Evolutionary conservation across 2,113 vertebrate genomes (phyloP), one percentile per base, ranked within the genome.

Genomic region (Gopherus evgoodei): DNA sequence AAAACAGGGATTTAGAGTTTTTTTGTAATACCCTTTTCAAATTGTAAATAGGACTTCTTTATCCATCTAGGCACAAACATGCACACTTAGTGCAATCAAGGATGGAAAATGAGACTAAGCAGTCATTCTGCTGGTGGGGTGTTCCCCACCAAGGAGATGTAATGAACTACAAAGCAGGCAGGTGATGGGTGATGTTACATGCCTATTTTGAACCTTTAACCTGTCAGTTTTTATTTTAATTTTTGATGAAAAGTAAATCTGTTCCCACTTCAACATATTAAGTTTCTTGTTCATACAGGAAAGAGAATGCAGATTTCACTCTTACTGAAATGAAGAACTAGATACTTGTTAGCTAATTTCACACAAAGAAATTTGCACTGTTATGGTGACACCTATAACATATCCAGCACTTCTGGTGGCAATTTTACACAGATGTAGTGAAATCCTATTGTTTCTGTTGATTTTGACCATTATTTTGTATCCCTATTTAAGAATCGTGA

Each of bases 1-100:
- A 62, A 94, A 97, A 83, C 95, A 87, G 72, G 52, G 88, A 96
- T 96, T 96, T 96, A 91, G 96, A 93, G 82, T 50, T 0, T 96
- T 75, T 96, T 91, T 80, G 3, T 94, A 13, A 79, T 83, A 72
- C 56, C 81, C 25, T 1, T 65, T 57, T 94, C 35, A 97, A 96
- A 98, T 97, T 94, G 94, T 98, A 97, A 98, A 98, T 97, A 98
- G 97, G 97, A 96, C 95, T 97, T 98, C 98, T 98, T 97, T 98
- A 92, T 97, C 97, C 96, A 89, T 96, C 96, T 97, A 98, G 98
- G 98, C 97, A 83, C 97, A 98, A 31, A 95, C 96, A 95, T 96
- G 98, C 97, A 97, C 98, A 90, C 95, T 97, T 96, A 95, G 98
- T 98, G 98, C 97, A 88, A 88, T 95, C 97, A 93, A 94, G 98